Percentiles rank a stretch among this genome's conserved stretches.
Evolutionary conservation across 2,888 invertebrate species (phyloP).

Genomic region (Rhaphigaster nebulosa): DNA sequence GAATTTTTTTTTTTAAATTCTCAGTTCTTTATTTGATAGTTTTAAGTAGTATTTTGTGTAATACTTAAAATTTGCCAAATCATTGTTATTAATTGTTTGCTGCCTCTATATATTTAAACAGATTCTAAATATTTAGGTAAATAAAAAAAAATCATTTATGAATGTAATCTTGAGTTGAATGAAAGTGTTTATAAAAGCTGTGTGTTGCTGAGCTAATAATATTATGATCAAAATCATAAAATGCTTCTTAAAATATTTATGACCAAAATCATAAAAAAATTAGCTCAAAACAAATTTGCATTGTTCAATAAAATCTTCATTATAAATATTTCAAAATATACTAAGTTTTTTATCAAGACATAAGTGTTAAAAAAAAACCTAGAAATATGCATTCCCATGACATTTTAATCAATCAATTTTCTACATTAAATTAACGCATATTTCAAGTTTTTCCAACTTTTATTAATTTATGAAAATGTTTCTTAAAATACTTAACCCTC

Average conservation of each 20-base stretch:
- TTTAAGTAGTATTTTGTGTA: neutral
- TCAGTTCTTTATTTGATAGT: neutral
- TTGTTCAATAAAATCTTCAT: neutral
- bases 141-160: neutral
- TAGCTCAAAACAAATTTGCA: too few species aligned
- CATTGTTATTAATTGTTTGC: neutral
- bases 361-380: neutral
- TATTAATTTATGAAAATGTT: neutral
- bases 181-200: neutral
- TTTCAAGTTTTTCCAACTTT: neutral
- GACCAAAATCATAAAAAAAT: too few species aligned
- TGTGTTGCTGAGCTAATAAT: neutral
- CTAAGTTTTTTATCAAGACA: neutral
- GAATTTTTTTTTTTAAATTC: neutral
- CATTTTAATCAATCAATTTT: neutral
- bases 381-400: neutral
- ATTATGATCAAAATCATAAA: too few species aligned
- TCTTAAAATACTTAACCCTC: neutral
- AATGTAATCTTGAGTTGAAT: neutral
- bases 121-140: neutral
- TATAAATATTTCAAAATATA: neutral
- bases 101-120: neutral
- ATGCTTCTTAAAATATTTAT: too few species aligned
- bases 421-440: neutral
- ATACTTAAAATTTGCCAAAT: neutral